phyloP scores from a whole-genome alignment of 2,113 vertebrate species.

The Malurus melanocephalus region DNA sequence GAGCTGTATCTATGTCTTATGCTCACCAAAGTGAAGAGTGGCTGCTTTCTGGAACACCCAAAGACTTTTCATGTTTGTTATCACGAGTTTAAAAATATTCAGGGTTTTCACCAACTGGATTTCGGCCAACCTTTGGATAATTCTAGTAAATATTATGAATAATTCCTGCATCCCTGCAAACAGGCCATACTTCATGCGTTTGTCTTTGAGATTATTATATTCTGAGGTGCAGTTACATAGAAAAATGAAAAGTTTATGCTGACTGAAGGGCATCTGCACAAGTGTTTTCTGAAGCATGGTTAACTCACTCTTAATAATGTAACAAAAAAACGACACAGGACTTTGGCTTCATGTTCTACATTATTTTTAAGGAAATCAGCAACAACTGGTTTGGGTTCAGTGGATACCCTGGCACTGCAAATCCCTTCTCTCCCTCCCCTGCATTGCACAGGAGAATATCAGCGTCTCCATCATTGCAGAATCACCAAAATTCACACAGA shows the following conservation, averaged over 20 bases:
- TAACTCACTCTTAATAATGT: not conserved
- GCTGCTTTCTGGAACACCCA: not conserved
- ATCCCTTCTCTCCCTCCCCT: not conserved
- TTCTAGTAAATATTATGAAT: not conserved
- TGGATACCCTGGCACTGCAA: not conserved
- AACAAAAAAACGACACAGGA: not conserved
- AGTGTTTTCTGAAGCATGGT: not conserved
- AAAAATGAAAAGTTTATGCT: not conserved
- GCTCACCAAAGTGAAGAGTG: not conserved
- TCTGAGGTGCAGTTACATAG: not conserved
- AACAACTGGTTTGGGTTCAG: not conserved
- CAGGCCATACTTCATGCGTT: not conserved
- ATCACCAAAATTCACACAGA: not conserved
- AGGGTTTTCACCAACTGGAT: not conserved
- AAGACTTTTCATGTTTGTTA: not conserved
- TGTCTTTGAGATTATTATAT: not conserved
- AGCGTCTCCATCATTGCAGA: not conserved
- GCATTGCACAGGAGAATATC: not conserved
- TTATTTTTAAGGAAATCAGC: not conserved
- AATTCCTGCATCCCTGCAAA: not conserved
- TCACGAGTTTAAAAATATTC: not conserved
- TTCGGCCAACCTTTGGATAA: not conserved
- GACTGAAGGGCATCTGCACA: not conserved
- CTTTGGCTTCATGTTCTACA: not conserved
- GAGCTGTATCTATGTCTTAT: not conserved